These are phyloP conservation scores for Acanthurus tractus DNA, from an alignment of 2,797 vertebrate genomes.

Conservation along the genomic window DNA sequence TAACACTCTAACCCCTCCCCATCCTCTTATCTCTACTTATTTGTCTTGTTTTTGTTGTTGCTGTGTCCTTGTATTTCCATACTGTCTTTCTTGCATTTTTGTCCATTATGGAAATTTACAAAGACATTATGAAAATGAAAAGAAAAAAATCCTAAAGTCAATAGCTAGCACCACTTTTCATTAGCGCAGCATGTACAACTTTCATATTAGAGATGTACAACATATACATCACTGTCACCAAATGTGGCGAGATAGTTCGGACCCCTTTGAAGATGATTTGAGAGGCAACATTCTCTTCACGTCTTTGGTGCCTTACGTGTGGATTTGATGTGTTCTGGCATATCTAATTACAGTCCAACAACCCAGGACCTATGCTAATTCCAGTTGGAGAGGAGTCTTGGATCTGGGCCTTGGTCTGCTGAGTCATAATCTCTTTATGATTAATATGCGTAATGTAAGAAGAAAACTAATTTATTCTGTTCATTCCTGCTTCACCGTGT, in stretches of 20 bases:
- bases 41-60: too few relatives aligned
- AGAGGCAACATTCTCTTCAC: background rate
- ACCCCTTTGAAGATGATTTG: background rate
- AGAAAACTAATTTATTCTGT: conserved; percentile 2
- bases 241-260: conserved; percentile 16
- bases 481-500: conserved; percentile 10
- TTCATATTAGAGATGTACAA: too few relatives aligned
- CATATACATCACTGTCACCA: background rate
- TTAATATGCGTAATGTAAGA: conserved; percentile 6
- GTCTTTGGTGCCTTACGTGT: background rate
- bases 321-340: conserved; percentile 14
- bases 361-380: background rate
- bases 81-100: too few relatives aligned
- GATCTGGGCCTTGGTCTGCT: conserved; percentile 6
- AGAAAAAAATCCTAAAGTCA: too few relatives aligned
- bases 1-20: too few relatives aligned
- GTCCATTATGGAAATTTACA: too few relatives aligned
- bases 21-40: too few relatives aligned
- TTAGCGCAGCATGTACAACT: too few relatives aligned
- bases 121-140: too few relatives aligned
- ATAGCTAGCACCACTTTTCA: too few relatives aligned
- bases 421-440: conserved; percentile 17
- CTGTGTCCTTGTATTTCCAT: too few relatives aligned
- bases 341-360: conserved; percentile 9
- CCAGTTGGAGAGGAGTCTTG: conserved; percentile 11